Evolutionary conservation across 2,888 invertebrate genomes (phyloP), one percentile per base, ranked within the genome.

Genomic region (Odontocerum albicorne): DNA sequence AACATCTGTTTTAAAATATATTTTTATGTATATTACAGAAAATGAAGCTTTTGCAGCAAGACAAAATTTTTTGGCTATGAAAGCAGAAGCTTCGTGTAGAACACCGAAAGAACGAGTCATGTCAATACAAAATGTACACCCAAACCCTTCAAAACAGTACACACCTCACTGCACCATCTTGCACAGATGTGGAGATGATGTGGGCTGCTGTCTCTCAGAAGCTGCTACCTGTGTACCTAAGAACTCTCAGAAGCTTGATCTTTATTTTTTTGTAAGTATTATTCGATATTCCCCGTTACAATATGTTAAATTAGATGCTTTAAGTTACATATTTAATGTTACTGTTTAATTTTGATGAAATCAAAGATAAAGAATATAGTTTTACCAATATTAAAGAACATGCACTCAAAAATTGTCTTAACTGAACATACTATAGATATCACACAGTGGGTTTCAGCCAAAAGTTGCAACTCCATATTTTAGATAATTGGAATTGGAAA

Each of bases 91-190:
- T 3, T 70, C 72, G 53, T 88, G 88, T 66, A 74, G 74, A 52
- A 70, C 73, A 60, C 87, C 88, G 1, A 74, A 75, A 40, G 81
- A 83, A 10, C 77, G 80, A 65, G 77, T 87, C 44, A 73, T 87
- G 20, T 76, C 81, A 32, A 82, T 87, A 22, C 77, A 80, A 47
- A 79, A 79, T 42, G 74, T 79, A 32, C 79, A 80, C 64, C 76
- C 78, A 15, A 74, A 76, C 62, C 69, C 76, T 10, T 72, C 76
- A 57, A 77, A 75, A 62, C 72, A 15, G 15, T 94, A 92, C 74
- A 79, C 86, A 65, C 95, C 96, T 1, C 87, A 88, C 44, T 94
- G 93, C 68, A 92, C 92, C 12, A 83, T 90, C 46, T 75, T 96
- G 47, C 89, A 94, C 69, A 84, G 91, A 60, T 96, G 96, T 70